Evolutionary conservation across 2,113 vertebrate genomes (phyloP).

Genomic region (Daphoenositta chrysoptera): DNA sequence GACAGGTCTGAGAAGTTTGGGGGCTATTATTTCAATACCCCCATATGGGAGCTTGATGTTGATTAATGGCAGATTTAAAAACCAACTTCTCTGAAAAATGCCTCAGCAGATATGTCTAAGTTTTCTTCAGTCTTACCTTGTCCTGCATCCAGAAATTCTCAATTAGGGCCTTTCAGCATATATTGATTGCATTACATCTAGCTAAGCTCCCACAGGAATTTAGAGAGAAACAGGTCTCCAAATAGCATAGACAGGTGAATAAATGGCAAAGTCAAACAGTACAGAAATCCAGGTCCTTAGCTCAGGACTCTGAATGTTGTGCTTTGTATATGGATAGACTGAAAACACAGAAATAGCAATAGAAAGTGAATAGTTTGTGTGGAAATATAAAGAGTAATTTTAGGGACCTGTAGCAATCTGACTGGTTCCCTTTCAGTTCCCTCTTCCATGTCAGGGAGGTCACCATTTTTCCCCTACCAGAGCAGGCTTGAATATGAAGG

Average conservation of each 20-base stretch:
- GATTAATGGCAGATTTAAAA: background rate
- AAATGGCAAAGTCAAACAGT: background rate
- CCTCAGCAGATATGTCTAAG: background rate
- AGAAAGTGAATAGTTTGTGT: background rate
- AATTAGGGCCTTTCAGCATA: background rate
- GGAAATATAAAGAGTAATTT: background rate
- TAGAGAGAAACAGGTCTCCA: background rate
- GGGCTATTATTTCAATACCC: background rate
- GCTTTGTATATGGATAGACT: background rate
- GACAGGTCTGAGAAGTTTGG: background rate
- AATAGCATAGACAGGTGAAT: background rate
- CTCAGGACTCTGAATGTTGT: background rate
- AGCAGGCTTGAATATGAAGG: background rate
- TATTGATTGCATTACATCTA: background rate
- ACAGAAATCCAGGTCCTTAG: background rate
- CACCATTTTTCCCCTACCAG: background rate
- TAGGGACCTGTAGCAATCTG: background rate
- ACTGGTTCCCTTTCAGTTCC: background rate
- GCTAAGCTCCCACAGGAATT: background rate
- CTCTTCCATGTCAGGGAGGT: background rate
- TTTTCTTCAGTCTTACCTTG: background rate
- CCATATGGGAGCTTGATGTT: background rate
- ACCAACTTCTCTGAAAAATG: background rate
- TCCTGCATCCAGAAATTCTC: background rate
- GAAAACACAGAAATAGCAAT: background rate